Base-by-base conservation (phyloP, 2,113 vertebrate genomes). In the human region DNA sequence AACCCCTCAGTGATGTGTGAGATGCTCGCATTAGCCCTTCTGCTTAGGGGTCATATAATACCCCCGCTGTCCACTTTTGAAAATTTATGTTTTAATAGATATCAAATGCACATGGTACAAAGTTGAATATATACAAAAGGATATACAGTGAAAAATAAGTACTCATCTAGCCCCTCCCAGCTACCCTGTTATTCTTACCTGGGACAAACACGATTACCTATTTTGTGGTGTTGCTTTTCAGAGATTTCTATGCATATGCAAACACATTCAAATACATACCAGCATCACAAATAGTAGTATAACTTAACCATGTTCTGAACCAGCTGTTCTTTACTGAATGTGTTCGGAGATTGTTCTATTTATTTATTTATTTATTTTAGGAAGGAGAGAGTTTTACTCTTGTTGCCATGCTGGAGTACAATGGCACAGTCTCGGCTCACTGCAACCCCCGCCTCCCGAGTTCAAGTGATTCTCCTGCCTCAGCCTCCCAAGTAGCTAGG, bases 1-100 rank as follows among this genome's bases (percentile, higher is more conserved):
- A 35, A 9, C 64, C 32, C 4, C 18, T 5, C 4, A 1, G 0
- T 1, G 13, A 43, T 1, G 75, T 40, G 50, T 14, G 2, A 30
- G n/a, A 2, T 8, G 23, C 18, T 30, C 2, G 6, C 68, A 1
- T 6, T 2, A n/a, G n/a, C 70, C 79, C 30, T 25, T 35, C 43
- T 64, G 79, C 79, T n/a, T 76, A 0, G 0, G 10, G 48, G 8
- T 20, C 25, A 90, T 66, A 23, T 12, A 17, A n/a, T 1, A 57
- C 1, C 13, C 50, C 22, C 14, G 12, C 18, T 38, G 23, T 32
- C 25, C 38, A 14, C 25, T 22, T 55, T 66, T 59, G 43, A 4
- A 72, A 38, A 2, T 32, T 43, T 61, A 30, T 75, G 82, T 90
- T 73, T 82, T 8, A 73, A 43, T n/a, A 45, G n/a, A 45, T 68